phyloP scores from a whole-genome alignment of 2,888 invertebrate genomes.

The Caenorhabditis imperialis region DNA sequence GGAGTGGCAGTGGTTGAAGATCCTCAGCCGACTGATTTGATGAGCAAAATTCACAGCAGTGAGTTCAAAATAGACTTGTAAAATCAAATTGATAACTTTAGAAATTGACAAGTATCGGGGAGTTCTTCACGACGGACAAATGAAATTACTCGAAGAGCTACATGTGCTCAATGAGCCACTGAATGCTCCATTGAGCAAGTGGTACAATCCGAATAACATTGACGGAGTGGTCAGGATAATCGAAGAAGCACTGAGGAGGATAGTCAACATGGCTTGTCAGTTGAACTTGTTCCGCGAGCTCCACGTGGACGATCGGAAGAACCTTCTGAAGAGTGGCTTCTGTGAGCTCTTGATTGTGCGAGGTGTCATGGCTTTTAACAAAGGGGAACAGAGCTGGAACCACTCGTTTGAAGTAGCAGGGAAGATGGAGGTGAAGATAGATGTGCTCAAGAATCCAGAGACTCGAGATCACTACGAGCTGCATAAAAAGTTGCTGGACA shows the following conservation, averaged over 20 bases:
- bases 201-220: slow-evolving; percentile 45
- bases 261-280: slow-evolving; percentile 83
- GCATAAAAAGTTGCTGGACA: slow-evolving; percentile 83
- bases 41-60: slow-evolving; percentile 29
- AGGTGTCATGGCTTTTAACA: slow-evolving; percentile 92
- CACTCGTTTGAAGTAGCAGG: slow-evolving; percentile 67
- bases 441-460: slow-evolving; percentile 87
- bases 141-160: slow-evolving; percentile 35
- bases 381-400: slow-evolving; percentile 91
- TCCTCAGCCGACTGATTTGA: slow-evolving; percentile 6
- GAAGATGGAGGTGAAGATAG: slow-evolving; percentile 83
- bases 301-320: slow-evolving; percentile 93
- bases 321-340: slow-evolving; percentile 91
- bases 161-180: slow-evolving; percentile 48
- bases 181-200: slow-evolving; percentile 36
- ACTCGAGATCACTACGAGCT: slow-evolving; percentile 88
- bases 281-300: slow-evolving; percentile 89
- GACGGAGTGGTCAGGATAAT: slow-evolving; percentile 81
- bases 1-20: neutral
- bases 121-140: slow-evolving; percentile 25
- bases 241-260: slow-evolving; percentile 89
- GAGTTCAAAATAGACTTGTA: no score
- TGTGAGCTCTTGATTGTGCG: slow-evolving; percentile 96
- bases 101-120: slow-evolving; percentile 39
- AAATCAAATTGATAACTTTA: no score